Conservation (phyloP, 2,113 vertebrate species). For the Nannospalax galili region DNA sequence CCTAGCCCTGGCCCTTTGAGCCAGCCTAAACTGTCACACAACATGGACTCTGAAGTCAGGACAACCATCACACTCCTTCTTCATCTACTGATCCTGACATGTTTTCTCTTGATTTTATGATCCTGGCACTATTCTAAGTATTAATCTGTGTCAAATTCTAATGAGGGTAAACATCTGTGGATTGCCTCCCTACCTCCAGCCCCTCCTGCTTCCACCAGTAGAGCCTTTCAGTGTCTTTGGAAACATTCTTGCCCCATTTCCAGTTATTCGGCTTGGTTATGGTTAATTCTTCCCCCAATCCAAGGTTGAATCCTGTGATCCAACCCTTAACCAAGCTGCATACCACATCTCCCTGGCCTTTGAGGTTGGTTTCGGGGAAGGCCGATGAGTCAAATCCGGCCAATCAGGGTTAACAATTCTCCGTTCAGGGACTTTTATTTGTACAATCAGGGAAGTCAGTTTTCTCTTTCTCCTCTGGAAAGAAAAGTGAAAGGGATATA, state of each 20-base stretch:
- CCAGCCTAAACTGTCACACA: neutral
- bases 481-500: neutral
- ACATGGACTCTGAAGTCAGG: neutral
- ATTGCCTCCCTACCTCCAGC: neutral
- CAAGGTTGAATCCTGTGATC: neutral
- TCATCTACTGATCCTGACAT: neutral
- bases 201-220: neutral
- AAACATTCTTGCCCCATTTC: neutral
- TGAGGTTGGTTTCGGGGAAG: neutral
- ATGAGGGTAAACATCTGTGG: neutral
- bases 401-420: neutral
- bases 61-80: neutral
- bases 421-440: neutral
- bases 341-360: neutral
- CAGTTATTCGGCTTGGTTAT: neutral
- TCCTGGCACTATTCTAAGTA: neutral
- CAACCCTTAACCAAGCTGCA: neutral
- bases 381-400: neutral
- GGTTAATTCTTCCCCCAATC: neutral
- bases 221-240: neutral
- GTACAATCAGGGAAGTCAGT: neutral
- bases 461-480: conserved; percentile 38
- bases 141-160: neutral
- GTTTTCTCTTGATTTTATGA: neutral
- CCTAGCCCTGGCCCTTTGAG: neutral